Conservation (phyloP, 2,113 vertebrate species). For the Ciconia maguari region DNA sequence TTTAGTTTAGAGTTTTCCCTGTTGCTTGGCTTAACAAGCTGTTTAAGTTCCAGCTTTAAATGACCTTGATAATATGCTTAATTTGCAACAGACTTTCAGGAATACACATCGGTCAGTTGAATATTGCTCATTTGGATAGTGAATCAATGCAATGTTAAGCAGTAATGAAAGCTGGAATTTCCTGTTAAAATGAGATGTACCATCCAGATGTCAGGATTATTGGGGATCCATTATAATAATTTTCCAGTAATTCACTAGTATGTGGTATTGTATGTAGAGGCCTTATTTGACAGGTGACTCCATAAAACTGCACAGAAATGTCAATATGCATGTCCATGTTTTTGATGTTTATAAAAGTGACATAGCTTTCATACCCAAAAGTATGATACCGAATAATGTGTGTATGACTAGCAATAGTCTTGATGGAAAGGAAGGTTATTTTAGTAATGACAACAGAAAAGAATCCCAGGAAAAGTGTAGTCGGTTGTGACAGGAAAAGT, state of each 20-base stretch:
- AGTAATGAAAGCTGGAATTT: slow-evolving; percentile 39
- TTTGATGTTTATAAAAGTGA: slow-evolving; percentile 63
- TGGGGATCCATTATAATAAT: slow-evolving; percentile 24
- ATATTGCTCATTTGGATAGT: slow-evolving; percentile 12
- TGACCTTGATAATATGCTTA: slow-evolving; percentile 28
- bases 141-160: slow-evolving; percentile 18
- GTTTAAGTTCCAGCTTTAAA: slow-evolving; percentile 60
- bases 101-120: slow-evolving; percentile 29
- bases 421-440: slow-evolving; percentile 52
- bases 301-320: slow-evolving; percentile 61
- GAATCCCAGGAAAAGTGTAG: slow-evolving; percentile 44
- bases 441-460: slow-evolving; percentile 54
- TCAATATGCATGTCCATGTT: slow-evolving; percentile 65
- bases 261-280: slow-evolving; percentile 62
- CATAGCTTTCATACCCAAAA: slow-evolving; percentile 56
- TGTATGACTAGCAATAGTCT: slow-evolving; percentile 59
- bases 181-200: slow-evolving; percentile 2
- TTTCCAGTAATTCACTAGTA: slow-evolving; percentile 54
- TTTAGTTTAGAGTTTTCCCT: slow-evolving; percentile 29
- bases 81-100: slow-evolving; percentile 41
- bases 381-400: slow-evolving; percentile 34
- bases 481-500: slow-evolving; percentile 24
- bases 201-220: slow-evolving; percentile 36
- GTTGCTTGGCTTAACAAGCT: slow-evolving; percentile 52
- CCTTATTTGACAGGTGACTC: slow-evolving; percentile 64